Evolutionary conservation across 2,797 vertebrate species (phyloP).

Genomic region (Mastacembelus armatus): DNA sequence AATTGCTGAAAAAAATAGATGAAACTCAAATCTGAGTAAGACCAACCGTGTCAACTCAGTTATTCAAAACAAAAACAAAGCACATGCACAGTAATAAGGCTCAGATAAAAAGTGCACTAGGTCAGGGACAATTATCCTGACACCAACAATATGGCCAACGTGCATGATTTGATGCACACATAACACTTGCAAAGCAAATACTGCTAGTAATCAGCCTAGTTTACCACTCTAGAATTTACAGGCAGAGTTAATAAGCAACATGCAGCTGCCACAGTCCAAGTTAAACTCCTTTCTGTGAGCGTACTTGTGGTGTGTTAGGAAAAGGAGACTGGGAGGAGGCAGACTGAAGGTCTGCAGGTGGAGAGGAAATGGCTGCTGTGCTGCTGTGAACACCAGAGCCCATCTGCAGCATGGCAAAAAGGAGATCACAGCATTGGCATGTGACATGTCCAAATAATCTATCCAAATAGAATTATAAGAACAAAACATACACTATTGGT

Average conservation of each 20-base stretch:
- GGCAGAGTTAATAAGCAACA: constrained; percentile 61
- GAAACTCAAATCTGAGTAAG: not conserved
- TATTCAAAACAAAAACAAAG: constrained; percentile 16
- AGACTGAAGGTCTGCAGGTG: constrained; percentile 96
- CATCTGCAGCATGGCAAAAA: constrained; percentile 98
- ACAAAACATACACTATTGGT: not conserved
- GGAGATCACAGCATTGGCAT: constrained; percentile 90
- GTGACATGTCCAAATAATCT: constrained; percentile 70
- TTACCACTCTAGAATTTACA: constrained; percentile 29
- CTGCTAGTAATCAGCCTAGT: constrained; percentile 25
- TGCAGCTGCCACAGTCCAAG: constrained; percentile 78
- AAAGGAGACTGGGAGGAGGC: constrained; percentile 96
- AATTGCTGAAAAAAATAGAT: no score
- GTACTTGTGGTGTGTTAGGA: constrained; percentile 98
- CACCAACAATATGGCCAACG: constrained; percentile 6
- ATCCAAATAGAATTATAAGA: constrained; percentile 17
- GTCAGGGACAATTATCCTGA: constrained; percentile 8
- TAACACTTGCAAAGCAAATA: constrained; percentile 26
- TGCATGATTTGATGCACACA: constrained; percentile 25
- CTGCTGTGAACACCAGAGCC: constrained; percentile 97
- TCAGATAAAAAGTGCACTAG: constrained; percentile 37
- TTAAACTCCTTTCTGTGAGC: constrained; percentile 88
- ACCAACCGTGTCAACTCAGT: not conserved
- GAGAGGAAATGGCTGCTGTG: constrained; percentile 89
- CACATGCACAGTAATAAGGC: constrained; percentile 67